Evolutionary conservation across 1,140 invertebrate species (phyloP).

Genomic region (Manduca sexta): DNA sequence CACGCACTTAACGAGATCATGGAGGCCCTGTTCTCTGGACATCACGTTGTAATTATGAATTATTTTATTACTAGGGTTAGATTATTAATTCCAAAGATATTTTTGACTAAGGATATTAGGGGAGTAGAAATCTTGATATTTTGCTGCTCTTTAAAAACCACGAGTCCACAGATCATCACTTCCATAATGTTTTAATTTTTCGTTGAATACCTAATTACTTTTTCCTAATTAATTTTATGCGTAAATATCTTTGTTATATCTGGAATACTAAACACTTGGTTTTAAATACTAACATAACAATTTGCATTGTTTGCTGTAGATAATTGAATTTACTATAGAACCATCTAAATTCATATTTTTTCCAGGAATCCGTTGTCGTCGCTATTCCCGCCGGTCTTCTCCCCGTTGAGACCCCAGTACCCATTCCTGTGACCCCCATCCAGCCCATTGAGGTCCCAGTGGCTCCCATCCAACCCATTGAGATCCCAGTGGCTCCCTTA

Average conservation of each 20-base stretch:
- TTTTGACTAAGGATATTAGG: too few species aligned
- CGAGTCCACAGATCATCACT: too few species aligned
- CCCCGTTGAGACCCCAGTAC: slow-evolving; percentile 15
- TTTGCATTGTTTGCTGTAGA: neutral
- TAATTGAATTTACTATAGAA: neutral
- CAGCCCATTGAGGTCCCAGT: slow-evolving; percentile 11
- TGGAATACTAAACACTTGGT: too few species aligned
- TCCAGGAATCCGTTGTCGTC: slow-evolving; percentile 23
- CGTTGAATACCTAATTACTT: too few species aligned
- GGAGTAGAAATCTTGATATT: too few species aligned
- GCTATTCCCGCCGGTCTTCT: slow-evolving; percentile 18
- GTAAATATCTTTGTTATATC: too few species aligned
- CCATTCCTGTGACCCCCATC: slow-evolving; percentile 10
- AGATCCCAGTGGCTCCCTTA: slow-evolving; percentile 8
- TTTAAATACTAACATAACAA: too few species aligned
- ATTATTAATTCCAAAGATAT: too few species aligned
- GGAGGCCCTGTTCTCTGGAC: slow-evolving; percentile 22
- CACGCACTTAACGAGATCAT: slow-evolving; percentile 37
- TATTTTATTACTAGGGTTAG: too few species aligned
- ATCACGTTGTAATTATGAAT: slow-evolving; percentile 29
- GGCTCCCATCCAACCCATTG: neutral
- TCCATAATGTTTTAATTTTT: too few species aligned
- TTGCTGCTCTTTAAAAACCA: too few species aligned
- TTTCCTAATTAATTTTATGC: too few species aligned
- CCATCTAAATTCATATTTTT: slow-evolving; percentile 6